These are phyloP conservation scores for Seira musarum DNA, from an alignment of 2,888 invertebrate genomes.

Conservation along the genomic window DNA sequence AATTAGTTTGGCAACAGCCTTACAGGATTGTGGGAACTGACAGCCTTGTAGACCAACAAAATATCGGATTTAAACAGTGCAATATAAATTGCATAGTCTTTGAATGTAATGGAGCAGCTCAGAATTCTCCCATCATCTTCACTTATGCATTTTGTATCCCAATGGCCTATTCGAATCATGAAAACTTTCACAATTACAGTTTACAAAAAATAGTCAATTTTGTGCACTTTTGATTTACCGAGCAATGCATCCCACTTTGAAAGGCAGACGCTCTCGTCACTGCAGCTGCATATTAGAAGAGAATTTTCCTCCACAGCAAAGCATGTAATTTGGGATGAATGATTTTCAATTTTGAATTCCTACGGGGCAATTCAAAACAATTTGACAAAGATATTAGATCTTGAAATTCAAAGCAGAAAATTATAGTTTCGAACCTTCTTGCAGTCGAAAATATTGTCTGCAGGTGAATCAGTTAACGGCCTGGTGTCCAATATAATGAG, in stretches of 20 bases:
- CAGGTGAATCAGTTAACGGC: slow-evolving; percentile 20
- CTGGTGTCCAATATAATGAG: slow-evolving; percentile 42
- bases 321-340: slow-evolving; percentile 50
- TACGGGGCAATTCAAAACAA: background rate
- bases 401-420: slow-evolving; percentile 31
- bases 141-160: slow-evolving; percentile 59
- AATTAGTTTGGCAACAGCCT: no score
- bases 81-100: slow-evolving; percentile 47
- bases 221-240: slow-evolving; percentile 50
- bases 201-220: no score
- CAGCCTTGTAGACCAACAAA: slow-evolving; percentile 47
- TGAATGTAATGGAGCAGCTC: slow-evolving; percentile 50
- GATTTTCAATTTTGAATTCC: slow-evolving; percentile 39
- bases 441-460: background rate
- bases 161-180: slow-evolving; percentile 49
- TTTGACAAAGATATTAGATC: slow-evolving; percentile 28
- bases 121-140: slow-evolving; percentile 58
- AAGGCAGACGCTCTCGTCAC: slow-evolving; percentile 61
- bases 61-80: slow-evolving; percentile 56
- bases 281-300: slow-evolving; percentile 58
- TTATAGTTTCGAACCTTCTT: no score
- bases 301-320: slow-evolving; percentile 47
- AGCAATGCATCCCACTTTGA: slow-evolving; percentile 61
- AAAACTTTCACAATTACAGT: no score
- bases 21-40: slow-evolving; percentile 48